phyloP scores from a whole-genome alignment of 53 echinoderm and acorn worm genomes.

The Paelopatides confundens region DNA sequence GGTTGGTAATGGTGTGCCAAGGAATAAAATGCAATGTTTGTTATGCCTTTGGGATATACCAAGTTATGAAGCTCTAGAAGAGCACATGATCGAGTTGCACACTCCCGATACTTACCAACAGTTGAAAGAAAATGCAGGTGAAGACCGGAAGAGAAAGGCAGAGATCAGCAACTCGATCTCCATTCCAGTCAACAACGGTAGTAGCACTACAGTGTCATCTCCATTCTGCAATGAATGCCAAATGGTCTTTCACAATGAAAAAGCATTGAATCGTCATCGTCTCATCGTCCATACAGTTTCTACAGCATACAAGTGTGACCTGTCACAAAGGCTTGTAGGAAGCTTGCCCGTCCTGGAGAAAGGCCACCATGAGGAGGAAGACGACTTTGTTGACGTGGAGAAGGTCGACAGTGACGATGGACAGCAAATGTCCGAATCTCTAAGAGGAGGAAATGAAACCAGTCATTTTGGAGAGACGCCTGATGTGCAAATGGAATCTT shows the following conservation, averaged over 20 bases:
- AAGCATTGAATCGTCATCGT: background rate
- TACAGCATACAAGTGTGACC: background rate
- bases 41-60: background rate
- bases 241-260: background rate
- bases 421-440: too few species aligned
- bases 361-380: too few species aligned
- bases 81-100: conserved; percentile 2
- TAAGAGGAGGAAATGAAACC: too few species aligned
- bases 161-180: background rate
- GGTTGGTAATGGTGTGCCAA: background rate
- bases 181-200: background rate
- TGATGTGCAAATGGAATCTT: too few species aligned
- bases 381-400: too few species aligned
- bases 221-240: conserved; percentile 1
- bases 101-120: background rate
- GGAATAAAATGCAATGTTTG: background rate
- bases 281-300: background rate
- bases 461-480: background rate
- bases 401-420: background rate
- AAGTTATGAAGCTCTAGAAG: background rate
- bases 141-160: background rate
- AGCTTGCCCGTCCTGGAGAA: too few species aligned
- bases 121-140: background rate
- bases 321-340: background rate
- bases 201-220: background rate